Base-by-base conservation (phyloP, 2,113 vertebrate species). In the Hippocampus guttulatus region DNA sequence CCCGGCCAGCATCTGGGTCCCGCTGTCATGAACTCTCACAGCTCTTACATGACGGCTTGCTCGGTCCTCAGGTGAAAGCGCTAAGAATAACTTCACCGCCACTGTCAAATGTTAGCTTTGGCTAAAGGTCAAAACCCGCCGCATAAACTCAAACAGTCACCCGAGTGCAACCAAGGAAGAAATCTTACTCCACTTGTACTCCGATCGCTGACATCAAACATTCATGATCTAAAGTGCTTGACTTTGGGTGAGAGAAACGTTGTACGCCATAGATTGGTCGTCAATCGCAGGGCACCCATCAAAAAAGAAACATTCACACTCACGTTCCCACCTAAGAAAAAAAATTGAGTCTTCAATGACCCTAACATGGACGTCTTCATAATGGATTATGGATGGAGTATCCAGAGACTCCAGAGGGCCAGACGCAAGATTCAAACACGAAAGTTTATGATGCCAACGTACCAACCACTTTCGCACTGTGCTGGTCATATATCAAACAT, bases 51-150 rank as follows among this genome's bases (percentile, higher is more conserved):
- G 64, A 65, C 43, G n/a, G 9, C 7, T 27, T 18, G 9, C 25
- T 65, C 73, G 33, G 65, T 75, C 43, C 66, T 25, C 11, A 65
- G 74, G 67, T 69, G 23, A 68, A 68, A 12, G 15, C 69, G 61
- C 74, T 20, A 79, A 78, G 62, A 83, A 84, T 79, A 79, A 78
- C 64, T 65, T 40, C 2, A 3, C 69, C 45, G 84, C 47, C 2
- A 3, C 71, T 49, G 84, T 85, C 75, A 82, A 68, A 80, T 77
- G 55, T 70, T 62, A 81, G 54, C 71, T 51, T 81, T 79, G 67
- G 55, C 45, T 61, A 83, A 84, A 87, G 80, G 78, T 83, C 80
- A 85, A 61, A 71, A 66, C 70, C 52, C 10, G 6, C 2, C 20
- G 68, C 74, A 43, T 45, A 33, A 21, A 16, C 60, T 41, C 27